Percentiles rank a stretch among this genome's conserved stretches.
These are phyloP conservation scores for Sterrhoptilus dennistouni DNA, from an alignment of 2,113 vertebrate genomes.

Conservation along the genomic window DNA sequence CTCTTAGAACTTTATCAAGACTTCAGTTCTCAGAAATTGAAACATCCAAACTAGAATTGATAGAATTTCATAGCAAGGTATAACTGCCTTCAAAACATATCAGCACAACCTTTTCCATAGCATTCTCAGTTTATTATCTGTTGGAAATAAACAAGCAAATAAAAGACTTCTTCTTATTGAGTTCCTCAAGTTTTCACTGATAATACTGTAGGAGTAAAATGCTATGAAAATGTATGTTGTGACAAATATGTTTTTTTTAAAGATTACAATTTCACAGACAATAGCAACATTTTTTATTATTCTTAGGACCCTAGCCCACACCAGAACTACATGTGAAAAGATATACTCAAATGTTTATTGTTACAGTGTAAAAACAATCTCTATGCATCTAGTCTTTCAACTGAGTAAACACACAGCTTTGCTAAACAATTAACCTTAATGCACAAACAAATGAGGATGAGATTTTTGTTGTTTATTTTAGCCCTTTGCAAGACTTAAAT, in stretches of 20 bases:
- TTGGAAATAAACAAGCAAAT: background rate
- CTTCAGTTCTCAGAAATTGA: background rate
- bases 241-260: fast-evolving
- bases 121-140: background rate
- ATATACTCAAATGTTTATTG: fast-evolving
- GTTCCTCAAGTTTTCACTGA: background rate
- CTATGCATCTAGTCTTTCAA: background rate
- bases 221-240: background rate
- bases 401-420: background rate
- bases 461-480: background rate
- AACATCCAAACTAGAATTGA: background rate
- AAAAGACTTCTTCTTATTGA: background rate
- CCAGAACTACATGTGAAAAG: background rate
- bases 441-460: background rate
- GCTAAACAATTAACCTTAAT: background rate
- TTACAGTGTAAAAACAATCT: background rate
- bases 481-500: background rate
- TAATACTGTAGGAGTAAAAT: background rate
- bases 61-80: background rate
- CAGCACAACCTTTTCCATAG: background rate
- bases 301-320: background rate
- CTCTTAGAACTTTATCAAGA: background rate
- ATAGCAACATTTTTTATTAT: background rate
- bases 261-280: background rate
- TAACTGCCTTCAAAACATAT: background rate